Base-by-base conservation (phyloP, 2,888 invertebrate genomes). In the Lithophane semibrunnea region DNA sequence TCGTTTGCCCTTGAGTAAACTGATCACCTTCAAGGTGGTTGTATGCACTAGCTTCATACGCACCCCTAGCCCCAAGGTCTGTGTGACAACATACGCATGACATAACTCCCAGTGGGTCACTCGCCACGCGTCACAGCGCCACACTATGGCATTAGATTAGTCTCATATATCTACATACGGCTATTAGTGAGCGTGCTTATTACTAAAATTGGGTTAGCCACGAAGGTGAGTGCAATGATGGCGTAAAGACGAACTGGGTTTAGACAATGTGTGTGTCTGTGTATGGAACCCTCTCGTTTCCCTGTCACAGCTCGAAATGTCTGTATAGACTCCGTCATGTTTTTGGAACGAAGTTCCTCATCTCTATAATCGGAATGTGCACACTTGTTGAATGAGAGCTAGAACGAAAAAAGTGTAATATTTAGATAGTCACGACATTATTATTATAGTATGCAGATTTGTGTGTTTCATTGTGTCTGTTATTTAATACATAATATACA, bases 41-140 rank as follows among this genome's bases (percentile, higher is more conserved):
- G 13, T 13, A n/a, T 49, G 5, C n/a, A 24, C 18, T 18, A n/a
- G 13, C 60, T 70, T 16, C 61, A 3, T 47, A 47, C 21, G 5
- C 60, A 65, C 63, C 76, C 65, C 44, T 24, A 60, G 54, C 12
- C 10, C n/a, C 78, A 77, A 79, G 83, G 85, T 66, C 86, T 44
- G 8, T 37, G 21, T 80, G 65, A 42, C 83, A 72, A 77, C 79
- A 80, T 52, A 68, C 54, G 66, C 83, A 29, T 84, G 82, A 84
- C 82, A 86, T 84, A 82, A 82, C 70, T 3, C 21, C 29, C 12
- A 74, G 75, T 81, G 80, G 86, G 86, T 85, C 83, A 84, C 71
- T 72, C 90, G 88, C 81, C 81, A 90, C 86, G 90, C 83, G 71
- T 69, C 82, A 67, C 65, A 73, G 85, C 68, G 4, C 60, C 66